phyloP scores from a whole-genome alignment of 2,888 invertebrate genomes.

The Bembecia ichneumoniformis region DNA sequence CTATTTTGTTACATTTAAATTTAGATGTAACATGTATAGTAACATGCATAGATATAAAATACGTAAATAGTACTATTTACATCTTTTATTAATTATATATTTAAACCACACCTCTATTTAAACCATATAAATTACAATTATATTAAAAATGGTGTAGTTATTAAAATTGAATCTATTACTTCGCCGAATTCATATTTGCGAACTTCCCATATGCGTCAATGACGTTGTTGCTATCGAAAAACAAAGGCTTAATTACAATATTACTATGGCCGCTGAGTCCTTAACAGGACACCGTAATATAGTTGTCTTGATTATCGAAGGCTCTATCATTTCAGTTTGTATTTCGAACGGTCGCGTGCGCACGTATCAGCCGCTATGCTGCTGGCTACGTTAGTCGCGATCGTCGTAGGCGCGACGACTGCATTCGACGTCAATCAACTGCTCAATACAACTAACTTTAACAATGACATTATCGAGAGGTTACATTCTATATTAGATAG shows the following conservation, averaged over 20 bases:
- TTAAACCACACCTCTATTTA: no score
- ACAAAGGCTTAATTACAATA: slow-evolving; percentile 23
- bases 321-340: slow-evolving; percentile 35
- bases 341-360: slow-evolving; percentile 46
- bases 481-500: slow-evolving; percentile 30
- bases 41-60: no score
- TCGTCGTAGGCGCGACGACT: slow-evolving; percentile 37
- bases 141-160: no score
- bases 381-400: slow-evolving; percentile 31
- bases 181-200: not conserved
- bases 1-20: no score
- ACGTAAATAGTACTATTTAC: no score
- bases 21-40: no score
- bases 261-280: slow-evolving; percentile 24
- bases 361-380: slow-evolving; percentile 42
- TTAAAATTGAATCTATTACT: no score
- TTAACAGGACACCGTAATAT: slow-evolving; percentile 3
- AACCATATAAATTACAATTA: no score
- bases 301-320: slow-evolving; percentile 15
- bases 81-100: no score
- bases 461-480: slow-evolving; percentile 32
- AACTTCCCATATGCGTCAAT: not conserved
- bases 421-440: slow-evolving; percentile 17
- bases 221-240: not conserved
- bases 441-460: slow-evolving; percentile 33